phyloP scores from a whole-genome alignment of 2,888 invertebrate species.

The Opisthograptis luteolata region DNA sequence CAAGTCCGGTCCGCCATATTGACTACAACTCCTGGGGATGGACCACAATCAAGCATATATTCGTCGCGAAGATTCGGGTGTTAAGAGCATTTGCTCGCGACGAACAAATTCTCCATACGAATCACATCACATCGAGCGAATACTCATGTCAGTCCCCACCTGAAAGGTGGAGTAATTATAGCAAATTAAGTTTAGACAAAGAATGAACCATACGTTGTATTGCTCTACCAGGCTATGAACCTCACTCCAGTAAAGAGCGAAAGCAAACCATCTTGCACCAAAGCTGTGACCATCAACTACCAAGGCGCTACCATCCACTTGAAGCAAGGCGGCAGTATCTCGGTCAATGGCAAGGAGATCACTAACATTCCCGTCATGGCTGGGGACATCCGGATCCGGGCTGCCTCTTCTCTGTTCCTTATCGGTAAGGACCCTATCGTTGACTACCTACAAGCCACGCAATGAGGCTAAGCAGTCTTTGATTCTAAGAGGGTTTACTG shows the following conservation, averaged over 20 bases:
- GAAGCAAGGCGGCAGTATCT: conserved; percentile 89
- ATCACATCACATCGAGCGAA: too few species aligned
- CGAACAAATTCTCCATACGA: too few species aligned
- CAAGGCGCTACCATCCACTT: conserved; percentile 86
- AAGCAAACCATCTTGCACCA: conserved; percentile 91
- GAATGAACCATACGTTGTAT: neutral
- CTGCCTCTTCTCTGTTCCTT: conserved; percentile 91
- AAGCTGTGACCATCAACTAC: conserved; percentile 87
- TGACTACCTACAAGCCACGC: too few species aligned
- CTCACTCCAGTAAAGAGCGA: conserved; percentile 82
- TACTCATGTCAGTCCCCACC: too few species aligned
- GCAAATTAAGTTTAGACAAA: too few species aligned
- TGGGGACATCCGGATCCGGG: conserved; percentile 86
- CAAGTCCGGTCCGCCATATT: too few species aligned
- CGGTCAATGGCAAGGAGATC: conserved; percentile 88
- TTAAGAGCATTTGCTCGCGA: too few species aligned
- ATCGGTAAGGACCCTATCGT: conserved; percentile 81
- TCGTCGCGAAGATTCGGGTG: too few species aligned
- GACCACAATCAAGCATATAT: too few species aligned
- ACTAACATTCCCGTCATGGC: conserved; percentile 86
- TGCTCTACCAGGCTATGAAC: conserved; percentile 83
- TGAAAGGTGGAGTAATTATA: too few species aligned
- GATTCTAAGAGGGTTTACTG: neutral
- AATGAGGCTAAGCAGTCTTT: too few species aligned
- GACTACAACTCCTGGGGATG: too few species aligned